Evolutionary conservation across 2,113 vertebrate species (phyloP).

Genomic region (Onychorhynchus coronatus): DNA sequence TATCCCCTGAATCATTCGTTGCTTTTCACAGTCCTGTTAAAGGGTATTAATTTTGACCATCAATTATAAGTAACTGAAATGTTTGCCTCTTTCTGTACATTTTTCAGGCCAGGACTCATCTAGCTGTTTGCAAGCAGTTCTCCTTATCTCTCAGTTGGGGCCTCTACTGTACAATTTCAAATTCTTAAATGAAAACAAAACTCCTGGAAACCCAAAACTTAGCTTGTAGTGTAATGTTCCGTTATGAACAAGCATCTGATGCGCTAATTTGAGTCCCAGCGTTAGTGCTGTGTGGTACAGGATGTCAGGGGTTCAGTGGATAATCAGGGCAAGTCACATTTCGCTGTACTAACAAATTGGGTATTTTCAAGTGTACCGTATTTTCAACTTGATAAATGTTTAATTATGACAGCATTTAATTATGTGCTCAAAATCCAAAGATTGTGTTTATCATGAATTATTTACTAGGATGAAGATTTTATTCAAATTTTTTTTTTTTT

Average conservation of each 20-base stretch:
- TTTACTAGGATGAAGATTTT: slow-evolving; percentile 62
- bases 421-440: slow-evolving; percentile 67
- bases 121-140: background rate
- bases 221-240: background rate
- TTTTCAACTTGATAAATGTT: slow-evolving; percentile 66
- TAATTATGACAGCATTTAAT: slow-evolving; percentile 68
- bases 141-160: background rate
- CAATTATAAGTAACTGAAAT: background rate
- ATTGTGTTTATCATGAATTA: slow-evolving; percentile 69
- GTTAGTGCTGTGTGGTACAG: background rate
- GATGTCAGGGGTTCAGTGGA: background rate
- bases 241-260: background rate
- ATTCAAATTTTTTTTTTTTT: background rate
- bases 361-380: slow-evolving; percentile 44
- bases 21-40: background rate
- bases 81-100: background rate
- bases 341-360: background rate
- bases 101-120: background rate
- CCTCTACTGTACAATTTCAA: background rate
- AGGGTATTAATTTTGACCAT: background rate
- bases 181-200: background rate
- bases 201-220: background rate
- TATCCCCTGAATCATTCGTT: background rate
- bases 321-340: background rate
- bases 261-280: background rate